Evolutionary conservation across 92 coral and sea anemone genomes (phyloP).

Genomic region (Virgularia gustaviana): DNA sequence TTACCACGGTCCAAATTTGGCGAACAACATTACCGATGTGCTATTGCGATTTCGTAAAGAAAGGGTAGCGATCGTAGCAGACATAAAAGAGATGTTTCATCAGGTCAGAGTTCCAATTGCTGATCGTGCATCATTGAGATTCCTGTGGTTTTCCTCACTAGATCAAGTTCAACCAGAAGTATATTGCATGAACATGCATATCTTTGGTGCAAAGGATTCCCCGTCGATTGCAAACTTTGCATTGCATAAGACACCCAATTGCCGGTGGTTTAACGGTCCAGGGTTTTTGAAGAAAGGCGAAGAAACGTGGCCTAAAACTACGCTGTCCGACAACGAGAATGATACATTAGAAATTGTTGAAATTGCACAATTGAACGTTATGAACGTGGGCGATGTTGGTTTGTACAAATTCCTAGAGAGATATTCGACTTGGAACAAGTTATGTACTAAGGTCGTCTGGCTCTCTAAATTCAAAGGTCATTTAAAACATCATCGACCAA

Average conservation of each 20-base stretch:
- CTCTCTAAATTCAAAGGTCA: neutral
- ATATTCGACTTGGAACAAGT: neutral
- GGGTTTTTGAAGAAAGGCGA: neutral
- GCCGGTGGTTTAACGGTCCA: slow-evolving; percentile 1
- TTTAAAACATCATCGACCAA: neutral
- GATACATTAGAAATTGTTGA: neutral
- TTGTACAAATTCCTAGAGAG: neutral
- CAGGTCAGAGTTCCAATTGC: slow-evolving; percentile 24
- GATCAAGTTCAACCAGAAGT: too few relatives aligned
- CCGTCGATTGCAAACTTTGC: too few relatives aligned
- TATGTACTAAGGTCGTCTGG: neutral
- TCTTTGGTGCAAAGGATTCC: too few relatives aligned
- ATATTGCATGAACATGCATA: slow-evolving; percentile 23
- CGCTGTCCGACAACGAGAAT: neutral
- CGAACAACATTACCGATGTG: slow-evolving; percentile 25
- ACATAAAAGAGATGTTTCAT: slow-evolving; percentile 40
- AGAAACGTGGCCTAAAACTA: neutral
- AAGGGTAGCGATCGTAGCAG: slow-evolving; percentile 24
- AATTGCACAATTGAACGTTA: neutral
- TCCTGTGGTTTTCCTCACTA: too few relatives aligned
- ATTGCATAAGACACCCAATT: too few relatives aligned
- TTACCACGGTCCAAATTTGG: slow-evolving; percentile 34
- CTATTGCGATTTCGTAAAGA: slow-evolving; percentile 24
- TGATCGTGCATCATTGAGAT: slow-evolving; percentile 22
- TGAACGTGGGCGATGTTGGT: neutral